These are phyloP conservation scores for Notarius lentiginosus DNA, from an alignment of 2,113 vertebrate genomes.

Conservation along the genomic window DNA sequence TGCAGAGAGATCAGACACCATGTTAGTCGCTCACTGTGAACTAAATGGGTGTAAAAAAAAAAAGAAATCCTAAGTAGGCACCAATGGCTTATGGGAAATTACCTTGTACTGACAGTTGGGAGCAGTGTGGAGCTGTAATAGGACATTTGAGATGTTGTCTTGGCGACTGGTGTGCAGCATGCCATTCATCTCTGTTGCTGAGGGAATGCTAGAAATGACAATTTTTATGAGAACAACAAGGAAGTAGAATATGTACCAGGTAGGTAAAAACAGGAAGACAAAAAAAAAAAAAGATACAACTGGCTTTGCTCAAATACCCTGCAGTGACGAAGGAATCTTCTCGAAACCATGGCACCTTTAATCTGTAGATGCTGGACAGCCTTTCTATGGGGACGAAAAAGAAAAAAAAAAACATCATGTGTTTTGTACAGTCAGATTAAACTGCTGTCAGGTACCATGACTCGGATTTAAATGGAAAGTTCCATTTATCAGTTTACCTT, in stretches of 20 bases:
- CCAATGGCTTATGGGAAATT: constrained; percentile 14
- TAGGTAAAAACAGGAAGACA: background rate
- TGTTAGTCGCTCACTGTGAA: background rate
- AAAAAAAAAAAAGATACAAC: background rate
- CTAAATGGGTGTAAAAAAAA: background rate
- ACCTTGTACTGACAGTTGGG: constrained; percentile 95
- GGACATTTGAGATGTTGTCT: constrained; percentile 73
- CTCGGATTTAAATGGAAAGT: background rate
- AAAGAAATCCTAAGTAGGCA: background rate
- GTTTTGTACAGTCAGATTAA: background rate
- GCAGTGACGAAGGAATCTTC: constrained; percentile 84
- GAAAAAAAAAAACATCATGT: background rate
- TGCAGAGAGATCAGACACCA: constrained; percentile 57
- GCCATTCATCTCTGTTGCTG: constrained; percentile 83
- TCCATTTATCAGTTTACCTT: constrained; percentile 71
- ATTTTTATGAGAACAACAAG: background rate
- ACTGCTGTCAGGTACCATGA: background rate
- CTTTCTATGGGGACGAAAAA: constrained; percentile 72
- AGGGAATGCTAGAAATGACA: constrained; percentile 72
- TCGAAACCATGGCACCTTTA: constrained; percentile 88
- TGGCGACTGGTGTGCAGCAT: constrained; percentile 86
- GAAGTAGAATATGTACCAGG: background rate
- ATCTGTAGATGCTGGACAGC: constrained; percentile 82
- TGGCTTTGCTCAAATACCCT: constrained; percentile 68
- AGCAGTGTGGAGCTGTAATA: constrained; percentile 87